Conservation (phyloP, 2,113 vertebrate species). For the Labeo catla region DNA sequence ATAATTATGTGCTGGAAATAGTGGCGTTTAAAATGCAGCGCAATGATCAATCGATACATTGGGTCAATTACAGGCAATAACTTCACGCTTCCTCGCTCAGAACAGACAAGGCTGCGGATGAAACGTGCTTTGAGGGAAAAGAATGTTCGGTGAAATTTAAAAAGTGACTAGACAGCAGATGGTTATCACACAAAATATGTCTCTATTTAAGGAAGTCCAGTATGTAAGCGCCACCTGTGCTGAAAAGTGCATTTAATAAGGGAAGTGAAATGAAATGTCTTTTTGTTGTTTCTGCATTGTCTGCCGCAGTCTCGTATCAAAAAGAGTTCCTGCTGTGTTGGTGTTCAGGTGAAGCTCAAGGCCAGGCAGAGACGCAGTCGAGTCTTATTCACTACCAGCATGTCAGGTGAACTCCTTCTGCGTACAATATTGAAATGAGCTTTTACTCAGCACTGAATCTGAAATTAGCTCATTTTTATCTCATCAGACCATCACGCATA, state of each 20-base stretch:
- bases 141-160: background rate
- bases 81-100: constrained; percentile 29
- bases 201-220: background rate
- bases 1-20: constrained; percentile 39
- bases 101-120: background rate
- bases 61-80: constrained; percentile 50
- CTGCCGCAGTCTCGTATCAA: constrained; percentile 65
- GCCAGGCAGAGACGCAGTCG: constrained; percentile 59
- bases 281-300: background rate
- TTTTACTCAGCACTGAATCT: constrained; percentile 15
- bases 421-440: constrained; percentile 39
- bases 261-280: background rate
- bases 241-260: constrained; percentile 4
- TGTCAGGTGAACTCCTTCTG: constrained; percentile 67
- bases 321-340: constrained; percentile 65
- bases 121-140: constrained; percentile 4
- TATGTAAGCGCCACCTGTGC: background rate
- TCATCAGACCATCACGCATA: constrained; percentile 32
- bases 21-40: background rate
- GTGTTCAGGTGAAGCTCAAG: constrained; percentile 75
- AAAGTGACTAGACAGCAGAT: background rate
- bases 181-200: constrained; percentile 10
- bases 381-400: constrained; percentile 63
- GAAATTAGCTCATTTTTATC: constrained; percentile 35
- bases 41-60: constrained; percentile 40